Base-by-base conservation (phyloP, 2,113 vertebrate genomes). In the Himantopus leucocephalus region DNA sequence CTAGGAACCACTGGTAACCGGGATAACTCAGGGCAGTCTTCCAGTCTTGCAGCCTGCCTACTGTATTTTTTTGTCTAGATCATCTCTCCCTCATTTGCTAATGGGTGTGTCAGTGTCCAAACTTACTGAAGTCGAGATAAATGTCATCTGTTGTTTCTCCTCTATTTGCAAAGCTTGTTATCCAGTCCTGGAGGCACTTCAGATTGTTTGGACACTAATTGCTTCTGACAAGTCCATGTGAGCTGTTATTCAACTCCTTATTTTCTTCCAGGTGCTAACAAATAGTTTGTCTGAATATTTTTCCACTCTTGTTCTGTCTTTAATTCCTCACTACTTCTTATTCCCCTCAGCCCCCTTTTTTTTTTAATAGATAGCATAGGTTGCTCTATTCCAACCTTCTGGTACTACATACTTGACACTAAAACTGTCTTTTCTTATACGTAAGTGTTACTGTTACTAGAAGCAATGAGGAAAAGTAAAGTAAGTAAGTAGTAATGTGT, bases 131-230 rank as follows among this genome's bases (percentile, higher is more conserved):
- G 77, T 85, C 41, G 85, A 85, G 74, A 79, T 96, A 82, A 91
- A 79, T 91, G 93, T 56, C 92, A 83, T 48, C 58, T 88, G 74
- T 92, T 74, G 81, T 95, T 95, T 94, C 43, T 93, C 19, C 24
- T 76, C 30, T 94, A 8, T 81, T 94, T 95, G 73, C 56, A 85
- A 88, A 96, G 39, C 92, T 75, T 93, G 19, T 95, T 96, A 85
- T 82, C 62, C 81, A 88, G 71, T 88, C 96, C 92, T 82, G 71
- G 66, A 94, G 94, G 96, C 90, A 85, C 41, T 96, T 97, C 66
- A 73, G 45, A 59, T 90, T 88, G 74, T 85, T 93, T 76, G 78
- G 59, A 62, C 20, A 15, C 16, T 95, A 82, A 97, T 88, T 90
- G 81, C 53, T 85, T 92, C 72, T 95, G 96, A 95, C 94, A 92